Evolutionary conservation across 2,888 invertebrate species (phyloP), one percentile per base, ranked within the genome.

Genomic region (Dolichomitus sp.): DNA sequence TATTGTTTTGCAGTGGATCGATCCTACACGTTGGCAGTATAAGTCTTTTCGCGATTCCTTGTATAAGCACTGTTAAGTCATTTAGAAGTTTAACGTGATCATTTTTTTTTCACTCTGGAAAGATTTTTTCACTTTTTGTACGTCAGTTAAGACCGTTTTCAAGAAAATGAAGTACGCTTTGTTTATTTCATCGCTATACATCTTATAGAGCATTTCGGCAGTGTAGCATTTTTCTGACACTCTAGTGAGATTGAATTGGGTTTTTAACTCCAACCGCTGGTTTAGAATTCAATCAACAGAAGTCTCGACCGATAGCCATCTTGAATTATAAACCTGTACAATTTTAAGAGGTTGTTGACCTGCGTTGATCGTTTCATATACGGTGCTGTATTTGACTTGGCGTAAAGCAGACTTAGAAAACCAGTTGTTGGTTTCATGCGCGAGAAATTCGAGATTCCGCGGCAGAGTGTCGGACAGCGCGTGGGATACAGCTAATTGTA

Each of bases 191-290:
- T 27, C 27, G n/a, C 57, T 23, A 9, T 27, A 30, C 30, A 92
- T 89, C 14, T 80, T 50, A 63, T 87, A 85, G 30, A 91, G 70
- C n/a, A 87, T 76, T 79, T 91, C 85, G 6, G 91, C 90, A 12
- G 87, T 87, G 74, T 89, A 90, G 83, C 91, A 90, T 72, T 87
- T 90, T 69, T 91, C 89, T 19, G 77, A 76, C 2, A 78, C 23
- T 75, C 80, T 84, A 33, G 80, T 84, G 52, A 86, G 75, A 59
- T 70, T 45, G 73, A 87, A 87, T 80, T 87, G 85, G 52, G 89
- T 86, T 85, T 91, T 89, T 57, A 91, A 81, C 74, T 89, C 89
- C 12, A 85, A 9, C 90, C 89, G 90, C 75, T 92, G 91, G 23
- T 83, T 59, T 14, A 83, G 74, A 54, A 90, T 90, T 86, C 87